These are phyloP conservation scores for Anas capensis DNA, from an alignment of 2,797 vertebrate genomes.

Conservation along the genomic window DNA sequence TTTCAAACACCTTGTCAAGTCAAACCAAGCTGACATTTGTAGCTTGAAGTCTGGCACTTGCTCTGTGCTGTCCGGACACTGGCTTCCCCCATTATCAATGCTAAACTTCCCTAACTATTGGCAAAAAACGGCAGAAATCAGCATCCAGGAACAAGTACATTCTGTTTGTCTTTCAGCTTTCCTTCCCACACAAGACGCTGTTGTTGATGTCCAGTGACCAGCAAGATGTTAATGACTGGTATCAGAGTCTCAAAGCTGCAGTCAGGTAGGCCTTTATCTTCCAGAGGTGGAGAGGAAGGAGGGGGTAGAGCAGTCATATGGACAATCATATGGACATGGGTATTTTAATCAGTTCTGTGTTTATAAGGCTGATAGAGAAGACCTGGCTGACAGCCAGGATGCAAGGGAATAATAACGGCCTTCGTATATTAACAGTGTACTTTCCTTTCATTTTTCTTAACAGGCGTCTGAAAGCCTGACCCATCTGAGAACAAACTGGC, in stretches of 20 bases:
- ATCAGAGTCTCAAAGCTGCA: conserved; percentile 82
- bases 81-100: neutral
- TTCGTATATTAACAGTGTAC: neutral
- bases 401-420: neutral
- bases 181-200: conserved; percentile 88
- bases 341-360: neutral
- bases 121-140: neutral
- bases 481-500: rapidly evolving
- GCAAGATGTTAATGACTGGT: conserved; percentile 89
- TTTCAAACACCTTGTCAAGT: neutral
- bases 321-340: neutral
- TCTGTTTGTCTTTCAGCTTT: conserved; percentile 82
- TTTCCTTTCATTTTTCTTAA: neutral
- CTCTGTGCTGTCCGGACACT: neutral
- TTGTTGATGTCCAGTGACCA: conserved; percentile 92
- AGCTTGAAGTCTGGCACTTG: neutral
- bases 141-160: neutral
- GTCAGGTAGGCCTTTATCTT: conserved; percentile 79
- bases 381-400: neutral
- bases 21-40: neutral
- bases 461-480: conserved; percentile 47
- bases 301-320: neutral
- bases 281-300: neutral
- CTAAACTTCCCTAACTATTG: neutral
- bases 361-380: neutral